Evolutionary conservation across 2,797 vertebrate species (phyloP), one percentile per base, ranked within the genome.

Genomic region (Anguilla anguilla): DNA sequence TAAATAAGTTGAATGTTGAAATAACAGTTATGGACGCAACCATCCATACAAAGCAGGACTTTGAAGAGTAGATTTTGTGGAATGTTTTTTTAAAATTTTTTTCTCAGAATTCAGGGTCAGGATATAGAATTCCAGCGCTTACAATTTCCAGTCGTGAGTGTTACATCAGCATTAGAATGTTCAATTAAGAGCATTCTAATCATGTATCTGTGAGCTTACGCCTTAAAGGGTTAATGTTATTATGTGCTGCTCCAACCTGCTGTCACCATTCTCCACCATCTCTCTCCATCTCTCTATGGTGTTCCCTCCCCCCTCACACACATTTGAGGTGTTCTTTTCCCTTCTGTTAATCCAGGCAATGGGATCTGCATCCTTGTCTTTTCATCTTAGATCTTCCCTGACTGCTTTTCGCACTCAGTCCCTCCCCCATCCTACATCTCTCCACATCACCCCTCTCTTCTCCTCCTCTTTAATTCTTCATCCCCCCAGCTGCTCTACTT

Each of bases 271-370:
- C 28, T 39, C 31, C 72, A 39, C 11, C 72, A 39, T 13, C 39
- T 77, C 72, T 35, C 72, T 25, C 72, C 35, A 77, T 77, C 72
- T 35, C 72, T 25, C 72, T 35, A 19, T 69, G 9, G 72, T 35
- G 13, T 39, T 39, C 35, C 61, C 61, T 31, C 59, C 22, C 28
- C 67, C 9, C 43, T 28, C 35, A 31, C 67, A 22, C 74, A 55
- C 86, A 57, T 39, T 17, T 77, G 90, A 92, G 92, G 92, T 93
- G 90, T 94, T 94, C 93, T 93, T 93, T 92, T 91, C 89, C 90
- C 89, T 88, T 89, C 90, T 83, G 88, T 61, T 77, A 35, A 77
- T 77, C 35, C n/a, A 77, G 72, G 72, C 72, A 77, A 2, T 77
- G 17, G 31, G 35, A 77, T 77, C 72, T 77, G 72, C 72, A 77